These are phyloP conservation scores for Serranus cabrilla DNA, from an alignment of 2,797 vertebrate species.

Conservation along the genomic window DNA sequence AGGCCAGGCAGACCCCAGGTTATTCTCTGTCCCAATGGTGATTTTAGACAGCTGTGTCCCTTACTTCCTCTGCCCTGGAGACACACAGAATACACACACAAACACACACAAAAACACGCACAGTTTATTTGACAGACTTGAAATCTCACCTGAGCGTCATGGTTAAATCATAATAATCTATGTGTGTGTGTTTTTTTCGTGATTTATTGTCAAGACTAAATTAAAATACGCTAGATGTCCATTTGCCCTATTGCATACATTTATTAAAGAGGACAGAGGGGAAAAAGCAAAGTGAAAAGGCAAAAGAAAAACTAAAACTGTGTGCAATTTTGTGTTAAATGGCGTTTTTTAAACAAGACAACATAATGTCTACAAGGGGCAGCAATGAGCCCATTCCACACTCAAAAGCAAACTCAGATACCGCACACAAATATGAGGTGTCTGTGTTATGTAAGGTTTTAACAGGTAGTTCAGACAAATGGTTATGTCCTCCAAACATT, in stretches of 20 bases:
- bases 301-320: not conserved
- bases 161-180: conserved; percentile 2
- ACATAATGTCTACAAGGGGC: not conserved
- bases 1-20: conserved; percentile 71
- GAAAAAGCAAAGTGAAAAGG: not conserved
- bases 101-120: conserved; percentile 32
- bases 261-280: not conserved
- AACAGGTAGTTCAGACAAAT: not conserved
- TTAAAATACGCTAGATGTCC: not conserved
- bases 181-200: not conserved
- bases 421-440: not conserved
- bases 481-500: not conserved
- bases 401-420: not conserved
- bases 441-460: not conserved
- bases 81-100: conserved; percentile 38
- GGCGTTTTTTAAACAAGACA: not conserved
- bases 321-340: not conserved
- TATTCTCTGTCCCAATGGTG: conserved; percentile 74
- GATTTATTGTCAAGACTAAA: not conserved
- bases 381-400: not conserved
- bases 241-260: not conserved
- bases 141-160: conserved; percentile 50
- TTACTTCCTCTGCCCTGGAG: conserved; percentile 67
- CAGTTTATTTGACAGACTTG: conserved; percentile 23
- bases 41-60: conserved; percentile 82